Evolutionary conservation across 2,888 invertebrate genomes (phyloP), one percentile per base, ranked within the genome.

Genomic region (Agrotis puta): DNA sequence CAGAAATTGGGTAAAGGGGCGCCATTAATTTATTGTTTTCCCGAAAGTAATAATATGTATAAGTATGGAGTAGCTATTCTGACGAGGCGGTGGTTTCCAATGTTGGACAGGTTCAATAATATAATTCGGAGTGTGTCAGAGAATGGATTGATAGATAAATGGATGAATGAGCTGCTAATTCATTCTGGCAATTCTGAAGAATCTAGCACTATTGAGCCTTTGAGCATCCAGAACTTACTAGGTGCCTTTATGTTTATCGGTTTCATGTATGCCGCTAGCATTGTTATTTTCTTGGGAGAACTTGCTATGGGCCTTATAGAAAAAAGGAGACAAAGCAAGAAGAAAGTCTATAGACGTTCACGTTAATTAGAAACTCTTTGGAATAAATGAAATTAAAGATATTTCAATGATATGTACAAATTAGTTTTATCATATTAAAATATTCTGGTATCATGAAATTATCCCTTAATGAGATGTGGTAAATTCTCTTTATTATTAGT

Each of bases 21-120:
- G 58, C 91, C 91, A 11, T 87, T 95, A 85, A 90, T 96, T 73
- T 94, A 93, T 86, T 96, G 96, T 86, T 96, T 96, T 70, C 91
- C 93, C 1, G 96, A 96, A 83, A 92, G 91, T 70, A 85, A 94
- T 82, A 96, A 95, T 76, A 89, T 96, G 77, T 96, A 96, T 82
- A 96, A 96, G 85, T 96, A 96, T 71, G 95, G 94, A 0, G 96
- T 96, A n/a, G 96, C 94, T 20, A 86, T 96, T 57, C 81, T 96
- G 53, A 91, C 95, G 39, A 89, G 95, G 39, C 93, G 94, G 85
- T 96, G 96, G 96, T 96, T 93, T 83, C 96, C 96, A 7, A 92
- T 96, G 89, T 81, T 95, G 64, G 92, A 90, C 0, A 91, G 93
- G 67, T 93, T 96, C 69, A 95, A 96, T 85, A 90, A 85, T 56